Conservation (phyloP, 2,113 vertebrate species). For the Chascanopsetta lugubris region DNA sequence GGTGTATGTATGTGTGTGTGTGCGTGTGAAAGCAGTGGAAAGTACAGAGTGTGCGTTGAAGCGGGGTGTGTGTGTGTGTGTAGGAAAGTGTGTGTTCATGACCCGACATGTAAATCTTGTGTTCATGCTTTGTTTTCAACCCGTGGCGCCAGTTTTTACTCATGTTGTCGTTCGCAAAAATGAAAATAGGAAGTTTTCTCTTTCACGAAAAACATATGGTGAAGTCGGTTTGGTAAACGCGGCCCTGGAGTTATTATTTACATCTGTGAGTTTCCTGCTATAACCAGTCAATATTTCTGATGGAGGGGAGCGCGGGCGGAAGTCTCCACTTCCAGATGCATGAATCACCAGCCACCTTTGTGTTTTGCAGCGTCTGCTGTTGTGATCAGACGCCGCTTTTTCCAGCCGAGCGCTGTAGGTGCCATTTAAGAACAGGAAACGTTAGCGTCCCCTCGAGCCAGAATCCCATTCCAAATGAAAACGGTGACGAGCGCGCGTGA, state of each 20-base stretch:
- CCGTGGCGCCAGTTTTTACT: too few relatives aligned
- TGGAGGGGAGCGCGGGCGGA: neutral
- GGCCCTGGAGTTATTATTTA: neutral
- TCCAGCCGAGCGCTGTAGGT: neutral
- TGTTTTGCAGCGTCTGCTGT: neutral
- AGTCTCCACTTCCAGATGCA: conserved; percentile 9
- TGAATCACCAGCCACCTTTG: conserved; percentile 6
- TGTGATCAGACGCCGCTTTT: neutral
- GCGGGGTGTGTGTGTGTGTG: conserved; percentile 30
- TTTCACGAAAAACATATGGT: too few relatives aligned
- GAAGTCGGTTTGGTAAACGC: too few relatives aligned
- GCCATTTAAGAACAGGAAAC: neutral
- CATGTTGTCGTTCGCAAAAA: too few relatives aligned
- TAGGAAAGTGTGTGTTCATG: conserved; percentile 21
- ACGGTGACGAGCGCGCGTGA: neutral
- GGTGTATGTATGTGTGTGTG: conserved; percentile 1
- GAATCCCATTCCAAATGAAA: neutral
- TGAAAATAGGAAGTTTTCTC: too few relatives aligned
- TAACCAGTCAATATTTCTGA: neutral
- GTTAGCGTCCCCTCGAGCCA: neutral
- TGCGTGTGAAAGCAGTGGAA: conserved; percentile 34
- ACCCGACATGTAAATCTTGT: neutral
- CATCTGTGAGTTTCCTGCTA: neutral
- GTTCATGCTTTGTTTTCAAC: neutral
- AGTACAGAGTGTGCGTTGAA: conserved; percentile 29